phyloP scores from a whole-genome alignment of 2,797 vertebrate genomes.

The Xiphorhynchus erythropygius region DNA sequence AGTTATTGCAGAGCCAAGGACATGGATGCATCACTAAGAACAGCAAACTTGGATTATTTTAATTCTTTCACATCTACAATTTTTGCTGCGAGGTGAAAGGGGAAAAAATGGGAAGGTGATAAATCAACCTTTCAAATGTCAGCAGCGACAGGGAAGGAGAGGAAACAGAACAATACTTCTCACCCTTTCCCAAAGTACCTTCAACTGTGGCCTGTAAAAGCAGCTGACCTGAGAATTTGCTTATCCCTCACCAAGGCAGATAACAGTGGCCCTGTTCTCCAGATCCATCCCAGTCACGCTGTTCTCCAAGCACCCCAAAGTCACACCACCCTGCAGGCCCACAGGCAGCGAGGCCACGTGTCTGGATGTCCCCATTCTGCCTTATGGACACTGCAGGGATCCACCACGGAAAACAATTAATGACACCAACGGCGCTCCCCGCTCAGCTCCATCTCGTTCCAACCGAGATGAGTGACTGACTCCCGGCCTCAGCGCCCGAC shows the following conservation, averaged over 20 bases:
- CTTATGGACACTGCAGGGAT: accelerated
- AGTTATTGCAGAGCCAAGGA: neutral
- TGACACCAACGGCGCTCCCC: accelerated
- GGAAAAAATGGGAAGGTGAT: neutral
- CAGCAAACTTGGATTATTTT: neutral
- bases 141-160: accelerated
- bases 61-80: neutral
- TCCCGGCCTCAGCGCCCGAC: accelerated
- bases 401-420: neutral
- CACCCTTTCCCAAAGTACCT: neutral
- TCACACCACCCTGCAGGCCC: neutral
- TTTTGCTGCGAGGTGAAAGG: neutral
- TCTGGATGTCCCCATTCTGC: accelerated
- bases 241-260: neutral
- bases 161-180: neutral
- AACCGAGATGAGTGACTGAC: neutral
- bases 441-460: neutral
- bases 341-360: neutral
- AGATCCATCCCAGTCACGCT: too few species aligned
- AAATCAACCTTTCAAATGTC: neutral
- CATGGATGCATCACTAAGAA: neutral
- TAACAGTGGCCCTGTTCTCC: neutral
- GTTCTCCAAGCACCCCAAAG: neutral
- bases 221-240: neutral
- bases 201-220: neutral